phyloP scores from a whole-genome alignment of 2,113 vertebrate species.

The Parotia lawesii region DNA sequence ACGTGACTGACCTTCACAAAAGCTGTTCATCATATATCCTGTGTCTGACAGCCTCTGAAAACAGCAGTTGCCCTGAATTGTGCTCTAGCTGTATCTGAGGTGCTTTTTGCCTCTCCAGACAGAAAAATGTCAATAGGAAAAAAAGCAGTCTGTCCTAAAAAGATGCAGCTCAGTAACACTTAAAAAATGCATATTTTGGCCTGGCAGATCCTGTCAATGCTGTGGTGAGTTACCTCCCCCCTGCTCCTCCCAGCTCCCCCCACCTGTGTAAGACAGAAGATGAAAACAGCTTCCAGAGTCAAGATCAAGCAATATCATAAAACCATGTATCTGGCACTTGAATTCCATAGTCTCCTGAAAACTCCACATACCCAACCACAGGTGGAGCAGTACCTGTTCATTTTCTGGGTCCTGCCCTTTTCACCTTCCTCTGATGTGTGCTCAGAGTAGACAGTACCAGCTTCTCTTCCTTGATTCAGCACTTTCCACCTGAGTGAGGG shows the following conservation, averaged over 20 bases:
- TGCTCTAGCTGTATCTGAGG: background rate
- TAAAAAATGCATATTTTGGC: background rate
- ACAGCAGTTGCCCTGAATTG: background rate
- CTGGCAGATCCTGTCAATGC: background rate
- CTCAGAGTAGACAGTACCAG: background rate
- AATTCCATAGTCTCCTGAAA: background rate
- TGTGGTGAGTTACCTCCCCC: background rate
- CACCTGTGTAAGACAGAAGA: background rate
- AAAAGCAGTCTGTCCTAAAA: background rate
- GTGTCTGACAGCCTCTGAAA: background rate
- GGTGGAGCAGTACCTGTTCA: background rate
- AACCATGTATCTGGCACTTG: background rate
- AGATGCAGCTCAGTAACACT: background rate
- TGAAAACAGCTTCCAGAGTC: background rate
- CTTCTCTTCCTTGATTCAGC: background rate
- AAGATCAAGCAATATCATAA: background rate
- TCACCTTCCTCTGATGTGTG: background rate
- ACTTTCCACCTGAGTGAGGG: background rate
- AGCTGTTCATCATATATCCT: background rate
- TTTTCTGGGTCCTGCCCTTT: background rate
- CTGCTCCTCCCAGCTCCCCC: fast-evolving
- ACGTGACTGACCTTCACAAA: background rate
- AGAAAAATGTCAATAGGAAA: background rate
- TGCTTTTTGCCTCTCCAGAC: background rate
- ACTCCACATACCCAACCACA: background rate